Evolutionary conservation across 2,113 vertebrate species (phyloP).

Genomic region (Oreotrochilus melanogaster): DNA sequence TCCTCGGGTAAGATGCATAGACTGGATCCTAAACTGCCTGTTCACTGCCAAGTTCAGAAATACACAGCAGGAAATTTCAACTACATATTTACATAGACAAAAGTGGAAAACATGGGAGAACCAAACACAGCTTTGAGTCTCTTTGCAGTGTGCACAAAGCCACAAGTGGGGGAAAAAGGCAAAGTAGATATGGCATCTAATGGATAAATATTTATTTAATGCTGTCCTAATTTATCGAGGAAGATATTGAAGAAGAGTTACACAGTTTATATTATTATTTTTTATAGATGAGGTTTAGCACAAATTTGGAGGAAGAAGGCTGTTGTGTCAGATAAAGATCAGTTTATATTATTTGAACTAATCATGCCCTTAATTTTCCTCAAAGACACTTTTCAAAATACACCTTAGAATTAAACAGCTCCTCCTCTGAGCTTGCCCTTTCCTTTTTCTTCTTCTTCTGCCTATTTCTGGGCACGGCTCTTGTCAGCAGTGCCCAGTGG

Average conservation of each 20-base stretch:
- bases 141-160: background rate
- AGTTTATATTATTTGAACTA: background rate
- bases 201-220: conserved; percentile 47
- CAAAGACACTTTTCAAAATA: background rate
- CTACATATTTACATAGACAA: background rate
- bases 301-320: background rate
- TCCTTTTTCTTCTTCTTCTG: background rate
- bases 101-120: background rate
- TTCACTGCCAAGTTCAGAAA: conserved; percentile 33
- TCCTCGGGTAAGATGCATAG: background rate
- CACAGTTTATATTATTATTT: background rate
- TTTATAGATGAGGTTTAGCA: background rate
- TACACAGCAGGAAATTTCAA: conserved; percentile 42
- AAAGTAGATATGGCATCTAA: background rate
- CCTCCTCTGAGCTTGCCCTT: background rate
- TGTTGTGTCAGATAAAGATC: background rate
- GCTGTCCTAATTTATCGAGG: conserved; percentile 5
- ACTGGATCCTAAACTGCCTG: background rate
- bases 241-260: background rate
- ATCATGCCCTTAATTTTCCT: background rate
- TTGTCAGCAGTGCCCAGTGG: background rate
- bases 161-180: background rate
- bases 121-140: background rate
- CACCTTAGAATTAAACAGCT: background rate
- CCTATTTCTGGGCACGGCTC: background rate